Evolutionary conservation across 1,140 invertebrate species (phyloP), one percentile per base, ranked within the genome.

Genomic region (Diprion similis): DNA sequence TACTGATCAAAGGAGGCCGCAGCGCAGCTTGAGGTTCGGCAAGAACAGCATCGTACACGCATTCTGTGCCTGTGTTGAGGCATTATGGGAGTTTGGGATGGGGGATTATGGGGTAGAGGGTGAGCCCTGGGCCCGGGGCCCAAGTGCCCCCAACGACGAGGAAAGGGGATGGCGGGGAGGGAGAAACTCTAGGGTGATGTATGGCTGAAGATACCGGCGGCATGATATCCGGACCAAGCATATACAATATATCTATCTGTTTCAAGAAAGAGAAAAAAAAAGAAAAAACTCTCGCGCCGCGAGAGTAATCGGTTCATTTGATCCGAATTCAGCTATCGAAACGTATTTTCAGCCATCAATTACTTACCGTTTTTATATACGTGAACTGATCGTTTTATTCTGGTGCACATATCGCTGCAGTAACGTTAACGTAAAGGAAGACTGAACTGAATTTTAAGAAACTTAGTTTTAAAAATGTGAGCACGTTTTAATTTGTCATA

Each of bases 191-290:
- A 71, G 71, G 71, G 64, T 75, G 74, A 75, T 75, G 71, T 75
- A 75, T 75, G 74, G 74, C 70, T 71, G 72, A 70, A 75, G 74
- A 75, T 75, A 75, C 74, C 71, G 71, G 66, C 48, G 66, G 68
- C 72, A 24, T 24, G 66, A 68, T 68, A 70, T 68, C 46, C 37
- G 66, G 71, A 19, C 46, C 51, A 17, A 48, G 64, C 51, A 68
- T 68, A 68, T 68, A 15, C 15, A 18, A 18, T 68, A 3, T 64
- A 64, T 18, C 59, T 6, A 64, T 18, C 59, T 18, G 59, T 64
- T 18, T 64, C 17, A 64, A 15, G 59, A 64, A 15, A 64, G 13
- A 64, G 17, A 64, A 15, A 64, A 15, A 15, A 64, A 37, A 37
- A 37, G 24, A n/a, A n/a, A n/a, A n/a, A n/a, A n/a, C n/a, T 37